Evolutionary conservation across 2,797 vertebrate genomes (phyloP), one percentile per base, ranked within the genome.

Genomic region (Anguilla pacifica): DNA sequence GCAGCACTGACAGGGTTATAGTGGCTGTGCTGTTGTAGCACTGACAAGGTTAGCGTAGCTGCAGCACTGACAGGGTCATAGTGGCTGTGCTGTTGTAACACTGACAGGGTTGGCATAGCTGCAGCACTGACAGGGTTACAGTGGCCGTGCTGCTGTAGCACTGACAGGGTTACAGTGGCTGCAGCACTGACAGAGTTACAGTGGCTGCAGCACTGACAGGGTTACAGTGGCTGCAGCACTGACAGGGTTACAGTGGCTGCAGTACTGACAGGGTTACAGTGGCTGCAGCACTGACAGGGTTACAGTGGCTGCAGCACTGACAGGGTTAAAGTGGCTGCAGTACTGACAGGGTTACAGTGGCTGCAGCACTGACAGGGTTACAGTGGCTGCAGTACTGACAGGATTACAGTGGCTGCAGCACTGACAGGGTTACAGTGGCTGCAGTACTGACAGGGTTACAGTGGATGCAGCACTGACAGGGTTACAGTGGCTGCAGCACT

Each of bases 151-250:
- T n/a, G 59, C 59, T 64, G 59, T 3, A 22, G 28, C 2, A 31
- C n/a, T 72, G 67, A 72, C 67, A 31, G n/a, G 28, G 67, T 79
- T 79, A 79, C 35, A 85, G 83, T 6, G 31, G n/a, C n/a, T 46
- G 11, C 19, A 74, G 61, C 25, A 28, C 25, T 70, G 67, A 72
- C 70, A 35, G 70, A 28, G 10, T 72, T 28, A 72, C 0, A 13
- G 7, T 31, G 11, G n/a, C 70, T 35, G 70, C 4, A 3, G 9
- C 1, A 43, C 4, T 64, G 22, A 61, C 57, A 19, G 57, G 57
- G 57, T 61, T 61, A 61, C 11, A 2, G 3, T 77, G 17, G 10
- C 31, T 17, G 31, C 72, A 35, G 72, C 2, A 72, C 70, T 72
- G 31, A 72, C 31, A 31, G 70, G 61, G 61, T 64, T 64, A 64